Conservation (phyloP, 2,113 vertebrate genomes). For the Caracal caracal region DNA sequence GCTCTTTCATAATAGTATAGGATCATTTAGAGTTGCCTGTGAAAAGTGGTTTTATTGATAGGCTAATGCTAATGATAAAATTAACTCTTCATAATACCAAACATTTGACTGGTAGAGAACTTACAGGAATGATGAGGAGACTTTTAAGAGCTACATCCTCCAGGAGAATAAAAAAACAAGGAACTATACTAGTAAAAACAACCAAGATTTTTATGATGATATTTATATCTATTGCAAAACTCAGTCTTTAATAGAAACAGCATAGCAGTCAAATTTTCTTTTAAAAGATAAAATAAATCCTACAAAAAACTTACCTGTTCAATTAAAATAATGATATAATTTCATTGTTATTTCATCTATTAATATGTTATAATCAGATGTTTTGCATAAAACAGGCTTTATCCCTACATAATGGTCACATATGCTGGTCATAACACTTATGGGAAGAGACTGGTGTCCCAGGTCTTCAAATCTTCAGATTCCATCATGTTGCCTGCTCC, state of each 20-base stretch:
- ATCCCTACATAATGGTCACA: background rate
- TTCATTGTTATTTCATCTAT: slow-evolving; percentile 21
- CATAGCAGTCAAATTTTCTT: slow-evolving; percentile 25
- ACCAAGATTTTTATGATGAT: background rate
- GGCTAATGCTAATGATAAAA: slow-evolving; percentile 53
- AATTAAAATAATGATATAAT: slow-evolving; percentile 18
- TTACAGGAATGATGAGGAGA: background rate
- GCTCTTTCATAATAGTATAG: slow-evolving; percentile 62
- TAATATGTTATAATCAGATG: slow-evolving; percentile 9
- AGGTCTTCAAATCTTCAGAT: slow-evolving; percentile 6
- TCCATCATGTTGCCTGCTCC: background rate
- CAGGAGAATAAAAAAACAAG: background rate
- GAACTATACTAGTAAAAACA: background rate
- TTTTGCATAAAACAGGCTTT: background rate
- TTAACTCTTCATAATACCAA: slow-evolving; percentile 49
- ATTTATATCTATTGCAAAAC: slow-evolving; percentile 38
- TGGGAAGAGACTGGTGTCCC: background rate
- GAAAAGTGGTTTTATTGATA: slow-evolving; percentile 67
- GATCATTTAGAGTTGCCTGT: slow-evolving; percentile 35
- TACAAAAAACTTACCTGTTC: background rate
- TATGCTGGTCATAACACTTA: background rate
- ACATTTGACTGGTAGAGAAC: background rate
- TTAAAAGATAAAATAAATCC: slow-evolving; percentile 24
- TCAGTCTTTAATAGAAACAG: slow-evolving; percentile 13
- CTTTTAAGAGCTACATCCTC: background rate